Percentiles rank a stretch among this genome's conserved stretches.
Conservation (phyloP, 2,797 vertebrate species). For the Eulemur coronatus region DNA sequence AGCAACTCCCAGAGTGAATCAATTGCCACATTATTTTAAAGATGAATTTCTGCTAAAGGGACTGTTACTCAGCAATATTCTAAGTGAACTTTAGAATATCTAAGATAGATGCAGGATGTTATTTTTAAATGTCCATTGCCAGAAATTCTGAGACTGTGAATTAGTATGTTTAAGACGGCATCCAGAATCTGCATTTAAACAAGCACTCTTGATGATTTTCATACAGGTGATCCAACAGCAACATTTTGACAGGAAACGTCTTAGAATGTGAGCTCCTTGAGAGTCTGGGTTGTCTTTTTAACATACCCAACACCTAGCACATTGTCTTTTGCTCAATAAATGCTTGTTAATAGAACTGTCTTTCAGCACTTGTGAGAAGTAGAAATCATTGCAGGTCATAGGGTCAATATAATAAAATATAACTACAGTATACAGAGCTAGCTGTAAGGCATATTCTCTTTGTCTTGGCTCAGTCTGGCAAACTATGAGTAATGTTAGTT, state of each 20-base stretch:
- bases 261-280: background rate
- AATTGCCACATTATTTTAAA: background rate
- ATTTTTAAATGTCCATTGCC: background rate
- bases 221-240: background rate
- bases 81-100: background rate
- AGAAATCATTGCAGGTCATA: background rate
- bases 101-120: background rate
- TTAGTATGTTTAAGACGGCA: background rate
- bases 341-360: background rate
- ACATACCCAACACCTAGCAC: background rate
- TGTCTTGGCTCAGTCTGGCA: background rate
- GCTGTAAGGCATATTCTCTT: background rate
- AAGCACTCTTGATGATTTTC: background rate
- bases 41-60: background rate
- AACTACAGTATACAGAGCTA: background rate
- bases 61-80: background rate
- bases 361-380: background rate
- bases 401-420: constrained; percentile 23
- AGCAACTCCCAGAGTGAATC: background rate
- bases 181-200: background rate
- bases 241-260: background rate
- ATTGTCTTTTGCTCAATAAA: constrained; percentile 20
- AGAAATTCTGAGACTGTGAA: background rate
- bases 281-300: background rate
- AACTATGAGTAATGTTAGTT: background rate